These are phyloP conservation scores for Coturnix japonica DNA, from an alignment of 2,113 vertebrate species.

Conservation along the genomic window DNA sequence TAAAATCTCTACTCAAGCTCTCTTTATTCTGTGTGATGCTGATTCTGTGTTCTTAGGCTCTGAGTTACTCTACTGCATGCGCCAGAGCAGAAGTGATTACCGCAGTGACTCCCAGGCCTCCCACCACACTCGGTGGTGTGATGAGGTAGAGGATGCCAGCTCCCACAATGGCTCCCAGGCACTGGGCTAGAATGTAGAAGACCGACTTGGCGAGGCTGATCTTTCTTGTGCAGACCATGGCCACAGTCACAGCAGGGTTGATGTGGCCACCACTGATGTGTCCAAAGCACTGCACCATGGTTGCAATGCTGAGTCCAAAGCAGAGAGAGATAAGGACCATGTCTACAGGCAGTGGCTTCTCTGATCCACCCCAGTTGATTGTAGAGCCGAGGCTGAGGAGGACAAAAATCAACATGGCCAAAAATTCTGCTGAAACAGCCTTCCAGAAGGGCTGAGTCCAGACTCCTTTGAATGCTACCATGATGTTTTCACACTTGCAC, in stretches of 20 bases:
- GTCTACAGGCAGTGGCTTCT: constrained; percentile 84
- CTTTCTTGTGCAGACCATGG: constrained; percentile 92
- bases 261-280: constrained; percentile 97
- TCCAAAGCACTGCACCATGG: constrained; percentile 96
- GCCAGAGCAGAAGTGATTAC: constrained; percentile 75
- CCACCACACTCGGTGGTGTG: constrained; percentile 85
- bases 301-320: constrained; percentile 96
- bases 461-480: constrained; percentile 95
- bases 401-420: constrained; percentile 93
- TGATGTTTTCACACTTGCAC: constrained; percentile 83
- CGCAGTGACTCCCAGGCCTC: constrained; percentile 87
- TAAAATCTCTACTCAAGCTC: background rate
- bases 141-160: constrained; percentile 90
- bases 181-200: constrained; percentile 93
- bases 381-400: constrained; percentile 93
- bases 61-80: background rate
- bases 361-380: constrained; percentile 88
- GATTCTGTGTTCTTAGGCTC: background rate
- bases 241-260: constrained; percentile 92
- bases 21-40: background rate
- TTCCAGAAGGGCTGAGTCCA: constrained; percentile 98
- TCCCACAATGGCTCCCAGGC: constrained; percentile 89
- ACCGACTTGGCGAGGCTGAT: constrained; percentile 91
- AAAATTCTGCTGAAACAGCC: constrained; percentile 90
- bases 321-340: constrained; percentile 94